Conservation (phyloP, 2,888 invertebrate species). For the Clostera curtula region DNA sequence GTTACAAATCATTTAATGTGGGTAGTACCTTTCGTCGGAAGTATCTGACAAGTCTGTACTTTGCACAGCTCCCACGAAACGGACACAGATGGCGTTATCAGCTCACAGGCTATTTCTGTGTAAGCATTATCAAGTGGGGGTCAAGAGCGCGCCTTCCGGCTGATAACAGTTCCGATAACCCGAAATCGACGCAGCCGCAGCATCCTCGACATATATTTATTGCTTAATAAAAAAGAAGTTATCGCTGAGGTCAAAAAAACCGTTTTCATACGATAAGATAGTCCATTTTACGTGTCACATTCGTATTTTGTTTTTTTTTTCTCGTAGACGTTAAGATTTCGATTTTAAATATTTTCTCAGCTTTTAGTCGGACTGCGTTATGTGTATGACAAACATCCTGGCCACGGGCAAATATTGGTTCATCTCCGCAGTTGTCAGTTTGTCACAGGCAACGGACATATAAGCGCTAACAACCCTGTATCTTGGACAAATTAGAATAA, state of each 20-base stretch:
- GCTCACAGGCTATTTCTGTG: slow-evolving; percentile 39
- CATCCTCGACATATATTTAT: slow-evolving; percentile 52
- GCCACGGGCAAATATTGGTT: slow-evolving; percentile 55
- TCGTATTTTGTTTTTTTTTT: slow-evolving; percentile 37
- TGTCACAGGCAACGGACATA: slow-evolving; percentile 41
- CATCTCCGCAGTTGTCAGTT: slow-evolving; percentile 38
- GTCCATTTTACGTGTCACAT: slow-evolving; percentile 27
- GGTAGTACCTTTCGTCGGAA: too few relatives aligned
- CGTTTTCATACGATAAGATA: slow-evolving; percentile 46
- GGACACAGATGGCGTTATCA: slow-evolving; percentile 28
- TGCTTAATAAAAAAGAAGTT: slow-evolving; percentile 33
- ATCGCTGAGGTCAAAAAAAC: slow-evolving; percentile 25
- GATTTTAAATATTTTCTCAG: slow-evolving; percentile 55
- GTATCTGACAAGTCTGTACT: slow-evolving; percentile 1
- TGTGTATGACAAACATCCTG: slow-evolving; percentile 65
- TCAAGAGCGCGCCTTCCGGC: slow-evolving; percentile 70
- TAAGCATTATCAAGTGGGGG: slow-evolving; percentile 52
- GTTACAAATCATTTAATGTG: too few relatives aligned
- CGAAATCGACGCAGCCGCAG: slow-evolving; percentile 38
- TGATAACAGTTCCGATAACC: slow-evolving; percentile 45
- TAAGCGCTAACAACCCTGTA: slow-evolving; percentile 49
- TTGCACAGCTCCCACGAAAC: slow-evolving; percentile 10
- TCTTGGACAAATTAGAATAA: slow-evolving; percentile 29
- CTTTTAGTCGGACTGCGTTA: slow-evolving; percentile 56
- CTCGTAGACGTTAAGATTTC: slow-evolving; percentile 33